phyloP scores from a whole-genome alignment of 2,888 invertebrate species.

The Argyresthia albistria region DNA sequence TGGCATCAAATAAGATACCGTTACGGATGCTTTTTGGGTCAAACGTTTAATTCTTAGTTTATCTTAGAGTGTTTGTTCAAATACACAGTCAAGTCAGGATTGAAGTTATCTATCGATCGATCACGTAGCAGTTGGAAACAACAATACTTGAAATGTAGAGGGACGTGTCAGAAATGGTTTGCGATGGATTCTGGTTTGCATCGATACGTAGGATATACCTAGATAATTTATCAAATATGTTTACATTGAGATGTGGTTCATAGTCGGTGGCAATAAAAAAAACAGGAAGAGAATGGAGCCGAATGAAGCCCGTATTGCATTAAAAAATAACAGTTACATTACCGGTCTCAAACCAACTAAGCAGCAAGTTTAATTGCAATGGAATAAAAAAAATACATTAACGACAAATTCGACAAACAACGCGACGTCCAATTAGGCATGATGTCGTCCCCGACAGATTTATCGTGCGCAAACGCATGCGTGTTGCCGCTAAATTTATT shows the following conservation, averaged over 20 bases:
- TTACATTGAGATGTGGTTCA: neutral
- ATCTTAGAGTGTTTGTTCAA: constrained; percentile 2
- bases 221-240: neutral
- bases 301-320: too few relatives aligned
- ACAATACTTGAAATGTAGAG: constrained; percentile 23
- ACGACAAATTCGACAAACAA: constrained; percentile 32
- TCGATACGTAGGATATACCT: neutral
- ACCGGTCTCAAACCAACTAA: neutral
- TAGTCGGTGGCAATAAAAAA: too few relatives aligned
- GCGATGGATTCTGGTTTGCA: neutral
- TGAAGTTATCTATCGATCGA: constrained; percentile 33
- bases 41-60: constrained; percentile 1
- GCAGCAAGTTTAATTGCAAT: constrained; percentile 4
- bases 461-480: constrained; percentile 23
- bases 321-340: too few relatives aligned
- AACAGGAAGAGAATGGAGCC: too few relatives aligned
- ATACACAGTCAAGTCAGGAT: constrained; percentile 4
- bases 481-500: constrained; percentile 23
- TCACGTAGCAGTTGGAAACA: constrained; percentile 32
- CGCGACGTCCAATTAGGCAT: constrained; percentile 26
- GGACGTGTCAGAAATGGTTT: neutral
- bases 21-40: neutral
- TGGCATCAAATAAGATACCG: constrained; percentile 8
- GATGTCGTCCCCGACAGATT: constrained; percentile 20
- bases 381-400: too few relatives aligned